These are phyloP conservation scores for Potamilus streckersoni DNA, from an alignment of 1,140 invertebrate genomes.

Conservation along the genomic window DNA sequence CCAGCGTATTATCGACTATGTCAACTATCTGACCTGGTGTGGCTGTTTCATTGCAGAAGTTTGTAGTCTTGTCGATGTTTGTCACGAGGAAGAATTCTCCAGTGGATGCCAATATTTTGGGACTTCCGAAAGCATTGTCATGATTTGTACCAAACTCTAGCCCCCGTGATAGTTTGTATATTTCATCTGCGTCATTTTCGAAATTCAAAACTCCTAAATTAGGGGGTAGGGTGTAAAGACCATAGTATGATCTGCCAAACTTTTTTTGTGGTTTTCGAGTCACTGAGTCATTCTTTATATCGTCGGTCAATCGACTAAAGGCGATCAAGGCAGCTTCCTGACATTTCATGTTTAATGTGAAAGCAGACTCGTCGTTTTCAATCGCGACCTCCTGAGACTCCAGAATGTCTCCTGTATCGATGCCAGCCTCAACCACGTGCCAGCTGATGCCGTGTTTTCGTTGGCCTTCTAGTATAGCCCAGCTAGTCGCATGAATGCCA, in stretches of 20 bases:
- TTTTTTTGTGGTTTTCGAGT: conserved; percentile 20
- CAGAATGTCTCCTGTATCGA: conserved; percentile 48
- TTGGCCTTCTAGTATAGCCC: conserved; percentile 46
- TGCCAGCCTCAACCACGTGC: conserved; percentile 43
- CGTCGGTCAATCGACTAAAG: conserved; percentile 28
- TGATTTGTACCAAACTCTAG: conserved; percentile 36
- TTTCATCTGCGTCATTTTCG: conserved; percentile 7
- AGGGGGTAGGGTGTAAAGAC: conserved; percentile 39
- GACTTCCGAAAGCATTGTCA: conserved; percentile 43
- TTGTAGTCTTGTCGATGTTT: conserved; percentile 25
- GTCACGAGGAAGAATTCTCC: conserved; percentile 42
- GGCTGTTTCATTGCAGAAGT: neutral
- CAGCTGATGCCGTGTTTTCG: conserved; percentile 43
- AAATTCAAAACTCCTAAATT: conserved; percentile 45
- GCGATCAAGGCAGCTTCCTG: conserved; percentile 35
- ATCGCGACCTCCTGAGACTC: conserved; percentile 31
- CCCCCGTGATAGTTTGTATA: conserved; percentile 36
- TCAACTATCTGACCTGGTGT: conserved; percentile 34
- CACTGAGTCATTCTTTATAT: conserved; percentile 25
- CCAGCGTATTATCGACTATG: conserved; percentile 38
- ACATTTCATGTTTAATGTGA: conserved; percentile 47
- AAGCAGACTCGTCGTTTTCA: conserved; percentile 34
- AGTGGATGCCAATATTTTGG: conserved; percentile 37
- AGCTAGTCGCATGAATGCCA: conserved; percentile 44
- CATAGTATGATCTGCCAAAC: conserved; percentile 39